A percentile compares a stretch with the other conserved stretches of the same genome.
Evolutionary conservation across 1,140 invertebrate genomes (phyloP).

Genomic region (Drosophila mojavensis): DNA sequence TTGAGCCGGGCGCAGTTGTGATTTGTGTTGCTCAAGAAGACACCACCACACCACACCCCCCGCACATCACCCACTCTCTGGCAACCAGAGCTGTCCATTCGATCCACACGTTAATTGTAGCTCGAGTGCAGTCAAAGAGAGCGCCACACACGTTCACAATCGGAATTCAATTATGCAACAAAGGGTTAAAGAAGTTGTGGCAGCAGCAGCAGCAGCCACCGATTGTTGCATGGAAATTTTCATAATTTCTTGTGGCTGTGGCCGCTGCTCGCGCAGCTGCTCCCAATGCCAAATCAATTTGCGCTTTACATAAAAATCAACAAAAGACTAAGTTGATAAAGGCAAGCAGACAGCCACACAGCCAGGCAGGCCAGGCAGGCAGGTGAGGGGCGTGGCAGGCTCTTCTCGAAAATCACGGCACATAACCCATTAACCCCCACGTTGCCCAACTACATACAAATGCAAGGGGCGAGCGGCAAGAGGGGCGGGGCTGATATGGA

Average conservation of each 20-base stretch:
- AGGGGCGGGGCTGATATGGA: background rate
- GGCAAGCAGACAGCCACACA: background rate
- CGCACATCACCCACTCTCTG: no score
- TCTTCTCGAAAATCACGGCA: slow-evolving; percentile 67
- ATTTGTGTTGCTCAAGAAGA: slow-evolving; percentile 32
- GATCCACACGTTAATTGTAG: slow-evolving; percentile 4
- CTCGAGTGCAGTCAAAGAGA: slow-evolving; percentile 13
- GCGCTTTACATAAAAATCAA: slow-evolving; percentile 72
- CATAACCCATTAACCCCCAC: slow-evolving; percentile 76
- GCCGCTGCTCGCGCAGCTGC: slow-evolving; percentile 13
- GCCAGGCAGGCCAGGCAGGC: background rate
- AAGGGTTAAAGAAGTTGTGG: background rate
- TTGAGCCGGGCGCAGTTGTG: slow-evolving; percentile 3
- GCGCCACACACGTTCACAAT: background rate
- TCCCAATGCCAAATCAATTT: slow-evolving; percentile 73
- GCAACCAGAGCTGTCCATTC: background rate
- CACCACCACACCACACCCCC: no score
- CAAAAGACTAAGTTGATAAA: slow-evolving; percentile 47
- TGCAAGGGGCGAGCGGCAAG: slow-evolving; percentile 1
- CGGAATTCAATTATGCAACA: slow-evolving; percentile 43
- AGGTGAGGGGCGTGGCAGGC: background rate
- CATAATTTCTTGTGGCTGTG: slow-evolving; percentile 43
- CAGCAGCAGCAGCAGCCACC: slow-evolving; percentile 1
- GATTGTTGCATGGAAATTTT: slow-evolving; percentile 28
- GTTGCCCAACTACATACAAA: slow-evolving; percentile 57